Evolutionary conservation across 2,888 invertebrate genomes (phyloP).

Genomic region (Drosophila silvestris): DNA sequence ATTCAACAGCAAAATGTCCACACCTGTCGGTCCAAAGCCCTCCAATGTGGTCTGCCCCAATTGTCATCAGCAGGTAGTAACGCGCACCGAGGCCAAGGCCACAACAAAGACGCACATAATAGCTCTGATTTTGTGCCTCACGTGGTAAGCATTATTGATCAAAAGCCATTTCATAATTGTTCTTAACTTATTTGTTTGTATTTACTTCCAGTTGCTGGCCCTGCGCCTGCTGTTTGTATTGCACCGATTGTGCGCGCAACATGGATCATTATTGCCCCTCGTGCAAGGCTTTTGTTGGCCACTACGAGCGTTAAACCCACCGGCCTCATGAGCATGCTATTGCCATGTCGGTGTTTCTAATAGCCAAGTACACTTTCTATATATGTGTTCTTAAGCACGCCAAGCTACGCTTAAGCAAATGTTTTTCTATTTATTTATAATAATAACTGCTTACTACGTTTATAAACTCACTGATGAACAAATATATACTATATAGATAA

Average conservation of each 20-base stretch:
- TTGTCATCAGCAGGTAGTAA: constrained; percentile 85
- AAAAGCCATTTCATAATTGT: neutral
- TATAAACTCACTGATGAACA: neutral
- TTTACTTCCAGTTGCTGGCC: constrained; percentile 85
- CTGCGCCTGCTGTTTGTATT: constrained; percentile 87
- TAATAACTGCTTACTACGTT: neutral
- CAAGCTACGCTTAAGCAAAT: constrained; percentile 9
- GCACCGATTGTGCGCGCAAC: constrained; percentile 86
- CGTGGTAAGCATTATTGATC: constrained; percentile 65
- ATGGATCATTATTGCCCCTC: constrained; percentile 87
- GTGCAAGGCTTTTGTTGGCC: constrained; percentile 87
- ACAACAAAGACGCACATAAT: constrained; percentile 82
- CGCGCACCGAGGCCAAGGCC: constrained; percentile 81
- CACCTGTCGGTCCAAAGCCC: constrained; percentile 69
- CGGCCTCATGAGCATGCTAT: neutral
- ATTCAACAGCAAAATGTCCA: constrained; percentile 57
- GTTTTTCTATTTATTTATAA: neutral
- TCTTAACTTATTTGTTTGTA: neutral
- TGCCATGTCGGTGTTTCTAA: neutral
- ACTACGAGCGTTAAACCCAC: constrained; percentile 80
- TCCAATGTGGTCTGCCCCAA: constrained; percentile 84
- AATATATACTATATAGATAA: neutral
- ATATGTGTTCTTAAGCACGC: neutral
- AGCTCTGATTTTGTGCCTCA: constrained; percentile 78
- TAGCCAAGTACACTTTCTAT: neutral